Evolutionary conservation across 2,113 vertebrate species (phyloP).

Genomic region (Sylvia atricapilla): DNA sequence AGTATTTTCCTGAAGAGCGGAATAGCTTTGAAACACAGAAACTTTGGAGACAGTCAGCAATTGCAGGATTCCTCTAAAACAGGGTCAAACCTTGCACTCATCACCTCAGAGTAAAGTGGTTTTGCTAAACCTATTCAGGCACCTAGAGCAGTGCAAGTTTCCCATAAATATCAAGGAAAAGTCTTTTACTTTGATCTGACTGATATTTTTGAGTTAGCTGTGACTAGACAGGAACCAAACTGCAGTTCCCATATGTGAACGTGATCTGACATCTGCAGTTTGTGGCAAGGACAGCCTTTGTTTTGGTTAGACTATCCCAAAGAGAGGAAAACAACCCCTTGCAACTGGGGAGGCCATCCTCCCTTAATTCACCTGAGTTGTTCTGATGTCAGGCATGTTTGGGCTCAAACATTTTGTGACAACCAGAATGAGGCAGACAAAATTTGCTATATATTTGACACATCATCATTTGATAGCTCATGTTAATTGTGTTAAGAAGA

Average conservation of each 20-base stretch:
- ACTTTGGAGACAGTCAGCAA: background rate
- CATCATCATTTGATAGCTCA: background rate
- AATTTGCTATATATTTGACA: background rate
- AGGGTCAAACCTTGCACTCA: background rate
- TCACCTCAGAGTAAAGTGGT: background rate
- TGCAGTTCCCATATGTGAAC: background rate
- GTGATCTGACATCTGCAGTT: background rate
- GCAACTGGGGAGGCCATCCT: background rate
- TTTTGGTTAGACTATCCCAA: background rate
- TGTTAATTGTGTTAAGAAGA: background rate
- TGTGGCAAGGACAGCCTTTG: background rate
- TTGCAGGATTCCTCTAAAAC: background rate
- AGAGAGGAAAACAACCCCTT: background rate
- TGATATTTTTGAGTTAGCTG: background rate
- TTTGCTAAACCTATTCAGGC: background rate
- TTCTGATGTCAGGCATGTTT: background rate
- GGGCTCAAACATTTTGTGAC: background rate
- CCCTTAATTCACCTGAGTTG: background rate
- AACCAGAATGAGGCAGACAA: background rate
- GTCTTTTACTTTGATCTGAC: background rate
- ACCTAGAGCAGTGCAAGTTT: background rate
- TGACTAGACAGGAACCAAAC: background rate
- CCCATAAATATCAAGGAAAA: background rate
- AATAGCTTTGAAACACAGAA: background rate
- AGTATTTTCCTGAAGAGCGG: background rate